Conservation (phyloP, 2,888 invertebrate genomes). For the Mesorhabditis sp. region DNA sequence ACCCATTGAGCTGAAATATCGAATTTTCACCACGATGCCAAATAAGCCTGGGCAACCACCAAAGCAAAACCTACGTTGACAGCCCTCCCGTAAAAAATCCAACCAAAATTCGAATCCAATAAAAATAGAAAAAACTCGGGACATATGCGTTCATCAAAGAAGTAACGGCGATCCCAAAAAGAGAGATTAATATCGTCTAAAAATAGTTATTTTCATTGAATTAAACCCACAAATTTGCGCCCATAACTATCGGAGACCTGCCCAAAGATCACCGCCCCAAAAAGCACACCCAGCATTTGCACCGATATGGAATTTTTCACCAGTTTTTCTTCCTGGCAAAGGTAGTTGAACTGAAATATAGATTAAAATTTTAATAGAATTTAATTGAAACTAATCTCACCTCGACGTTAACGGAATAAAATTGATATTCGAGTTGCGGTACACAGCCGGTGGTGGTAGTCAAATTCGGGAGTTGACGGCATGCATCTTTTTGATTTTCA, state of each 20-base stretch:
- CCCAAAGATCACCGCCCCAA: slow-evolving; percentile 45
- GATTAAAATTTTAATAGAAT: not conserved
- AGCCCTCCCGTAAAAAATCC: slow-evolving; percentile 27
- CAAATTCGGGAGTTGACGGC: not conserved
- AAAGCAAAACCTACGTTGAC: slow-evolving; percentile 18
- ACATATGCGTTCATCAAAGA: slow-evolving; percentile 19
- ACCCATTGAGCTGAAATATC: not conserved
- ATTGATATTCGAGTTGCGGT: slow-evolving; percentile 22
- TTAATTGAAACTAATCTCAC: slow-evolving; percentile 8
- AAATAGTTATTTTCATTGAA: not conserved
- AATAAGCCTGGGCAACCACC: not conserved
- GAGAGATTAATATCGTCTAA: slow-evolving; percentile 18
- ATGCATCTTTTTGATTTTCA: not conserved
- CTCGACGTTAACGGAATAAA: slow-evolving; percentile 25
- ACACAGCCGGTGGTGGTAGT: slow-evolving; percentile 13
- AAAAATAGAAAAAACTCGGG: slow-evolving; percentile 17
- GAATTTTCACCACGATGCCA: not conserved
- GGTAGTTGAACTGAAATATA: slow-evolving; percentile 28
- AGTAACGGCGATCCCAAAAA: slow-evolving; percentile 18
- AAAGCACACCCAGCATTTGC: slow-evolving; percentile 43
- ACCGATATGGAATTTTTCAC: slow-evolving; percentile 37
- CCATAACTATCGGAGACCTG: slow-evolving; percentile 44
- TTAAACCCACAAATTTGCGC: slow-evolving; percentile 12
- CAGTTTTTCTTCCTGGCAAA: slow-evolving; percentile 30
- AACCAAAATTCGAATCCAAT: slow-evolving; percentile 18